Conservation (phyloP, 2,888 invertebrate species). For the Folsomia candida region DNA sequence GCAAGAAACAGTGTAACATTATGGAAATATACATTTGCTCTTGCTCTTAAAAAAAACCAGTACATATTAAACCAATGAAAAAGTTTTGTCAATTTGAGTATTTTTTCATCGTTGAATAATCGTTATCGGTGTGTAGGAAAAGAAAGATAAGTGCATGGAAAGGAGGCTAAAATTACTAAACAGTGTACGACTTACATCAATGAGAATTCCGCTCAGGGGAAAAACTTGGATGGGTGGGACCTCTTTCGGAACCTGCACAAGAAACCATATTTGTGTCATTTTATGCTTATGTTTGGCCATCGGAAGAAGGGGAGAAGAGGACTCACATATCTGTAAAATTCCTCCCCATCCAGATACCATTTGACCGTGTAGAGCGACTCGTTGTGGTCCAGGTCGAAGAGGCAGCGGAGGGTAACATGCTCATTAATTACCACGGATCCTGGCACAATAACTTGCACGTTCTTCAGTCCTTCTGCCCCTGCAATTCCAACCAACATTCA, state of each 20-base stretch:
- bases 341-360: conserved; percentile 74
- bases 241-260: conserved; percentile 77
- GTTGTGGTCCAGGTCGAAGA: conserved; percentile 68
- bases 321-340: conserved; percentile 78
- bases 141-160: too few species aligned
- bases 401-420: conserved; percentile 71
- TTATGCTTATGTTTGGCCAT: too few species aligned
- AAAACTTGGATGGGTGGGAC: conserved; percentile 72
- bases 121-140: background rate
- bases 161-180: too few species aligned
- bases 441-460: conserved; percentile 70
- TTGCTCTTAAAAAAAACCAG: too few species aligned
- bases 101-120: background rate
- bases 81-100: background rate
- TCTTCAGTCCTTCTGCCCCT: conserved; percentile 58
- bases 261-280: too few species aligned
- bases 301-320: too few species aligned
- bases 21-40: background rate
- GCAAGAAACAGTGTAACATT: too few species aligned
- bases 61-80: background rate
- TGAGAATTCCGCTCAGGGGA: conserved; percentile 69
- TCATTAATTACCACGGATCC: conserved; percentile 66
- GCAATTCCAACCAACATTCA: conserved; percentile 16
- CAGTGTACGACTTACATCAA: conserved; percentile 65
- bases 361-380: conserved; percentile 75